Evolutionary conservation across 2,113 vertebrate species (phyloP).

Genomic region (Cyanistes caeruleus): DNA sequence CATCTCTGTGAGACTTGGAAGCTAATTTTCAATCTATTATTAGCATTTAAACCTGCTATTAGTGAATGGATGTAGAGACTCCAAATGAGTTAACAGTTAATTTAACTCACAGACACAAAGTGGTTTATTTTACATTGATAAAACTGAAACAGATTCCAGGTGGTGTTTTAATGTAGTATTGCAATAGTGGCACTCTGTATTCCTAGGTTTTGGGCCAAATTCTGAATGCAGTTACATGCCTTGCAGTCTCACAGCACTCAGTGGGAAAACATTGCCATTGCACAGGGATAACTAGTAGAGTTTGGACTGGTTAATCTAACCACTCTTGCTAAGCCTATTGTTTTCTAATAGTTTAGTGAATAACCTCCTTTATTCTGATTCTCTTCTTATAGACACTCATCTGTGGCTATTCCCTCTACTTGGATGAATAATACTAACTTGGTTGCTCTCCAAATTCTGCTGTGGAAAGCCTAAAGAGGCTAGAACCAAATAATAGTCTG

Average conservation of each 20-base stretch:
- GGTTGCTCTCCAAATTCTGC: slow-evolving; percentile 34
- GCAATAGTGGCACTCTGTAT: slow-evolving; percentile 63
- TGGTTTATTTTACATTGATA: background rate
- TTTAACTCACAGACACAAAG: background rate
- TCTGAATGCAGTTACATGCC: background rate
- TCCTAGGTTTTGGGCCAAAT: background rate
- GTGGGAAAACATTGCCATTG: slow-evolving; percentile 49
- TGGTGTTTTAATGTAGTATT: background rate
- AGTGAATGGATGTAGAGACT: background rate
- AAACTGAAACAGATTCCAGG: background rate
- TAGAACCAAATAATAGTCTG: background rate
- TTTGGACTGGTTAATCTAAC: slow-evolving; percentile 13
- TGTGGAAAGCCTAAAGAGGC: slow-evolving; percentile 5
- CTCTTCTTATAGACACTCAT: slow-evolving; percentile 36
- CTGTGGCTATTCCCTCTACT: slow-evolving; percentile 32
- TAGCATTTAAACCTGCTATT: slow-evolving; percentile 18
- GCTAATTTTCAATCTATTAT: background rate
- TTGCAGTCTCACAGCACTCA: slow-evolving; percentile 4
- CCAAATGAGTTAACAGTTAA: background rate
- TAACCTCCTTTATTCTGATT: slow-evolving; percentile 48
- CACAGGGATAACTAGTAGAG: slow-evolving; percentile 61
- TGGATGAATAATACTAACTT: slow-evolving; percentile 53
- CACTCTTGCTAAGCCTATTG: background rate
- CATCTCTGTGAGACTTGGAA: background rate
- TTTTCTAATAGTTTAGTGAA: slow-evolving; percentile 12